Percentiles rank a stretch among this genome's conserved stretches.
phyloP scores from a whole-genome alignment of 1,140 invertebrate species.

The Aphaenogaster rudis region DNA sequence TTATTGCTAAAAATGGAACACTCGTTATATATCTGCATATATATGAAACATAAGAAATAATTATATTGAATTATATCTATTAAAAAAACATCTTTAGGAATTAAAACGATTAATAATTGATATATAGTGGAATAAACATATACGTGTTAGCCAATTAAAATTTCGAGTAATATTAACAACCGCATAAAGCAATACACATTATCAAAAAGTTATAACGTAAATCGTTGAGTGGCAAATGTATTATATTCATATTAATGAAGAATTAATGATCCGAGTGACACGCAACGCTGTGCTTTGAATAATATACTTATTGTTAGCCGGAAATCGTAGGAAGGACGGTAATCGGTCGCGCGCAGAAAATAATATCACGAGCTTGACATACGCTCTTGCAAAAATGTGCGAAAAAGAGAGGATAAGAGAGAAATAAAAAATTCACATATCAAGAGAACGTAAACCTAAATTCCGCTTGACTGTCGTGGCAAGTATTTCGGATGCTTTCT shows the following conservation, averaged over 20 bases:
- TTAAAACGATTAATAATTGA: neutral
- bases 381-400: constrained; percentile 1
- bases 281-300: constrained; percentile 31
- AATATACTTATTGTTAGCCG: constrained; percentile 14
- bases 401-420: neutral
- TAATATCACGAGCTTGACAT: constrained; percentile 29
- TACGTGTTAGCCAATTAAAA: constrained; percentile 14
- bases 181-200: neutral
- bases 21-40: neutral
- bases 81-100: neutral
- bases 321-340: constrained; percentile 19
- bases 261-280: constrained; percentile 26
- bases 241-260: constrained; percentile 50
- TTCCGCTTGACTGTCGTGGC: neutral
- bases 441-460: constrained; percentile 34
- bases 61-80: neutral
- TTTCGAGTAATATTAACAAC: neutral
- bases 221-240: constrained; percentile 13
- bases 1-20: neutral
- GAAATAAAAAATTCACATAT: neutral
- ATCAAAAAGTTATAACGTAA: constrained; percentile 45
- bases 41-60: neutral
- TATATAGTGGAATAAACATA: neutral
- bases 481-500: constrained; percentile 45
- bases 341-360: constrained; percentile 38